Evolutionary conservation across 2,797 vertebrate genomes (phyloP), one percentile per base, ranked within the genome.

Genomic region (Accipiter badius): DNA sequence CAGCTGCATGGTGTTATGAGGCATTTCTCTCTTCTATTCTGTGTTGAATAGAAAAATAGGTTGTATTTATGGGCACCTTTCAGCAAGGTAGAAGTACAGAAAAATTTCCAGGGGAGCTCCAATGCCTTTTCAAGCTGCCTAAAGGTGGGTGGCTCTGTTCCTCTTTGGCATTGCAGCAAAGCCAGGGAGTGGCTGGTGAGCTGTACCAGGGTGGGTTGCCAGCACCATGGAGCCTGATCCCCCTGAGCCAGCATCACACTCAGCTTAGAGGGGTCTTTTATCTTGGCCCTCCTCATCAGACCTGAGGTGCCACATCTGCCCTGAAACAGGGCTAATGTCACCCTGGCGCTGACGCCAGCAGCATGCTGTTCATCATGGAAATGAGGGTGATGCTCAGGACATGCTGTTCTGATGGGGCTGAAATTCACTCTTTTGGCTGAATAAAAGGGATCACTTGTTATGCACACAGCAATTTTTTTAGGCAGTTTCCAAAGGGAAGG

Each of bases 291-390:
- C 33, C 33, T 22, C 50, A 33, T 55, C 69, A 55, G 50, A 33
- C 29, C 50, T 26, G 69, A 72, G 22, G 29, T 42, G 50, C 69
- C 69, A 55, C 66, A 50, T 39, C 47, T 70, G 35, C 35, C 46
- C 66, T 69, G 46, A 19, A 40, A 33, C 20, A 39, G 67, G 28
- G 67, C 49, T 40, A 18, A 24, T 1, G 2, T 50, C 31, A 72
- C 50, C 17, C 39, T 1, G 1, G 22, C 0, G 3, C 37, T 40
- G 50, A 40, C 9, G 5, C 50, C 50, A 40, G 37, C 29, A 19
- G 39, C 49, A 35, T 4, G 4, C 33, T 1, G 1, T 25, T 39
- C 35, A 31, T 50, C 8, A 2, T 9, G 8, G 69, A 33, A 29
- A 13, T 25, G 37, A 52, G 37, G 21, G 50, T 4, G 2, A 33